Conservation (phyloP, 2,888 invertebrate genomes). For the Andrena trimmerana region DNA sequence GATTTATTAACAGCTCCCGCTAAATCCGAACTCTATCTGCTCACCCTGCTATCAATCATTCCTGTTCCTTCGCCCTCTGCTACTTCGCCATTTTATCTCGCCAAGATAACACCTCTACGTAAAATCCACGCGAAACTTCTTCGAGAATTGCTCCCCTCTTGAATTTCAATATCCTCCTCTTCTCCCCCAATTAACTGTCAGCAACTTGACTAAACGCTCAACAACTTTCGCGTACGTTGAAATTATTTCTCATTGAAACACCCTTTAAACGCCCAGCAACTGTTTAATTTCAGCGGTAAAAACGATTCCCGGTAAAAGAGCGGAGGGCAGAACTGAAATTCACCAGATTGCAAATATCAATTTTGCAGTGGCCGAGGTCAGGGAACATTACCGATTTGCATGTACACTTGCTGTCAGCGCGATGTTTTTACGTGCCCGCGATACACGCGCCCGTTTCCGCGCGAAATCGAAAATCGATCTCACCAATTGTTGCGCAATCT, state of each 20-base stretch:
- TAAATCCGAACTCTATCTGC: slow-evolving; percentile 3
- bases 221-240: neutral
- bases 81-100: neutral
- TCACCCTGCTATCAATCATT: neutral
- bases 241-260: neutral
- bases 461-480: slow-evolving; percentile 44
- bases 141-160: neutral
- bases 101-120: neutral
- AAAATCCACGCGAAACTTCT: neutral
- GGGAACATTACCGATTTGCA: slow-evolving; percentile 15
- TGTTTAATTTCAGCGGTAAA: neutral
- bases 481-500: slow-evolving; percentile 33
- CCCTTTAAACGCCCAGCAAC: neutral
- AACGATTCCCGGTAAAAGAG: neutral
- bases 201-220: neutral
- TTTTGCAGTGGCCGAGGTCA: neutral
- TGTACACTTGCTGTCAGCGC: neutral
- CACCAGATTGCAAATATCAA: neutral
- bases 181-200: neutral
- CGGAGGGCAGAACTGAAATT: neutral
- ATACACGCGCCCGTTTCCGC: slow-evolving; percentile 9
- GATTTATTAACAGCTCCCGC: slow-evolving; percentile 13
- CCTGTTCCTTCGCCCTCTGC: neutral
- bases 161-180: neutral
- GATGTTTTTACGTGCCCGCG: slow-evolving; percentile 21